Percentiles rank a stretch among this genome's conserved stretches.
Evolutionary conservation across 2,113 vertebrate species (phyloP).

Genomic region (Trinectes maculatus): DNA sequence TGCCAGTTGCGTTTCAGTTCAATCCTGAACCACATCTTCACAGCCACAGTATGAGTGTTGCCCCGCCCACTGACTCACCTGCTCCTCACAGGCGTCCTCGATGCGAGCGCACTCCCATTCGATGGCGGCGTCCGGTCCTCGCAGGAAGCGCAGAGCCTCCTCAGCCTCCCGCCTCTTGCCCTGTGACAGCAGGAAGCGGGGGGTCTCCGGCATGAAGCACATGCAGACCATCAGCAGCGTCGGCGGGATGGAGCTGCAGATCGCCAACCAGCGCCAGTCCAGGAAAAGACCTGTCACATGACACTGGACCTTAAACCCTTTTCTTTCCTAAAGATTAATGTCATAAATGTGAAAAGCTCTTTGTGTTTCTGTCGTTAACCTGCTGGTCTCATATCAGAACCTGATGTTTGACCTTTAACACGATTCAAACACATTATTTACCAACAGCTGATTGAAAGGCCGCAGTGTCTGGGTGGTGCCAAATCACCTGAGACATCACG

Average conservation of each 20-base stretch:
- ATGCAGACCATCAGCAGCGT: constrained; percentile 86
- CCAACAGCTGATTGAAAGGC: not conserved
- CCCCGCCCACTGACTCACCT: constrained; percentile 76
- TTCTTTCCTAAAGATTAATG: too few relatives aligned
- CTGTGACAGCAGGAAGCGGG: constrained; percentile 85
- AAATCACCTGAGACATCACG: not conserved
- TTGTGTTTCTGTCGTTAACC: too few relatives aligned
- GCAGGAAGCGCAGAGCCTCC: constrained; percentile 86
- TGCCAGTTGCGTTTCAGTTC: too few relatives aligned
- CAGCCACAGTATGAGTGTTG: too few relatives aligned
- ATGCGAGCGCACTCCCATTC: constrained; percentile 86
- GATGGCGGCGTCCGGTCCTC: constrained; percentile 82
- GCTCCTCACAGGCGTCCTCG: constrained; percentile 71
- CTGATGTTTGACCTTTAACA: not conserved
- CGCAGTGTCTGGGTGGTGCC: too few relatives aligned
- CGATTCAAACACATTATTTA: not conserved
- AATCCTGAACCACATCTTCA: too few relatives aligned
- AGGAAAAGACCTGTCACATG: constrained; percentile 72
- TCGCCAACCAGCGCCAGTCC: constrained; percentile 92
- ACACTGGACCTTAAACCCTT: too few relatives aligned
- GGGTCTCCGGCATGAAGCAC: constrained; percentile 94
- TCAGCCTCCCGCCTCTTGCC: constrained; percentile 84
- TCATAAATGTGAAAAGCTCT: too few relatives aligned
- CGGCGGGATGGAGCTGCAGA: constrained; percentile 86
- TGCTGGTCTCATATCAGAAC: too few relatives aligned